Conservation (phyloP, 2,113 vertebrate genomes). For the Rhea americana region DNA sequence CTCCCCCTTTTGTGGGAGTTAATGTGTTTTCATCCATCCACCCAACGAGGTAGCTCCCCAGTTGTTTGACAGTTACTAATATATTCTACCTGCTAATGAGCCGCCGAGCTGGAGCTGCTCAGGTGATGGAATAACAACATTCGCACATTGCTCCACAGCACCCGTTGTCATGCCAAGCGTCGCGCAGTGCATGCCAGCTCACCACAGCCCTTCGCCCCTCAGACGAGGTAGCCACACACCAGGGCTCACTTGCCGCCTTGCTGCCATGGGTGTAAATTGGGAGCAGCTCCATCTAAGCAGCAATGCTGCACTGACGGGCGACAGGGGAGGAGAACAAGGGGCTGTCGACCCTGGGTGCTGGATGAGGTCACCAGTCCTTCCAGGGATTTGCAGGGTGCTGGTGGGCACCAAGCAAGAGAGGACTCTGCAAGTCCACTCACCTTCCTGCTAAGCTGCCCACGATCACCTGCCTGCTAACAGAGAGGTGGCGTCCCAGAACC, state of each 20-base stretch:
- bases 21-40: conserved; percentile 64
- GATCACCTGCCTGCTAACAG: not conserved
- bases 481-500: not conserved
- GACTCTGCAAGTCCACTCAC: not conserved
- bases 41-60: conserved; percentile 53
- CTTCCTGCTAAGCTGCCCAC: not conserved
- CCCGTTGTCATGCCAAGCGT: not conserved
- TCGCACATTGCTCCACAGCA: rapidly evolving
- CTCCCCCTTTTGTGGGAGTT: conserved; percentile 60
- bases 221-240: not conserved
- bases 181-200: rapidly evolving
- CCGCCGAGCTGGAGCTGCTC: not conserved
- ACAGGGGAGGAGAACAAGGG: not conserved
- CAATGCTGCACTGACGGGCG: rapidly evolving
- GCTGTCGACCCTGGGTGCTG: not conserved
- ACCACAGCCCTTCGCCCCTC: rapidly evolving
- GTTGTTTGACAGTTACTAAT: conserved; percentile 54
- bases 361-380: not conserved
- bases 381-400: not conserved
- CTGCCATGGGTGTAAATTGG: not conserved
- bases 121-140: conserved; percentile 7
- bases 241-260: rapidly evolving
- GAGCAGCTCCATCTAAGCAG: rapidly evolving
- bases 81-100: conserved; percentile 64
- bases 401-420: too few species aligned